Conservation (phyloP, 2,888 invertebrate species). For the Cremastinae sp. region DNA sequence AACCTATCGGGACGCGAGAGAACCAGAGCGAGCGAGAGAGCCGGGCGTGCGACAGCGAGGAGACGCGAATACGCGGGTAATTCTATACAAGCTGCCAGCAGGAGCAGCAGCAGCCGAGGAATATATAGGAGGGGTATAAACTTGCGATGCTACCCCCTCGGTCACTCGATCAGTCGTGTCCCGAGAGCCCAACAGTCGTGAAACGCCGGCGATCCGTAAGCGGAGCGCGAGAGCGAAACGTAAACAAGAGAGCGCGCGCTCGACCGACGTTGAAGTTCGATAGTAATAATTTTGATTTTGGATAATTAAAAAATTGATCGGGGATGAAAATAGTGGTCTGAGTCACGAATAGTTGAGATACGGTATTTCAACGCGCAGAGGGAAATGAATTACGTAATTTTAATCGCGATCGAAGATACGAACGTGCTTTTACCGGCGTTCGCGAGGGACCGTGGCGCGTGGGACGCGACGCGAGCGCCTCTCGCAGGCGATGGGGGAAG, state of each 20-base stretch:
- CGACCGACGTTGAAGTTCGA: too few species aligned
- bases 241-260: conserved; percentile 48
- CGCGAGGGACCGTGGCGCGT: conserved; percentile 10
- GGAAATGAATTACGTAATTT: neutral
- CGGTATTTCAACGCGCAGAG: too few species aligned
- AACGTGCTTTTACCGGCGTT: conserved; percentile 37
- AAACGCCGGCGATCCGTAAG: conserved; percentile 67
- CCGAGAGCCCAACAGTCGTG: conserved; percentile 74
- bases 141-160: conserved; percentile 79
- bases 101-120: conserved; percentile 67
- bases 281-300: too few species aligned
- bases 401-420: conserved; percentile 1
- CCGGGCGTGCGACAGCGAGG: conserved; percentile 35
- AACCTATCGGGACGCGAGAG: conserved; percentile 15
- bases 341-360: too few species aligned
- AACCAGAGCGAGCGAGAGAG: conserved; percentile 44
- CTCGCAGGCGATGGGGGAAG: conserved; percentile 27
- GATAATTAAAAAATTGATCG: neutral
- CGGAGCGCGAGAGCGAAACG: conserved; percentile 23
- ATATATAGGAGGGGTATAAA: conserved; percentile 75
- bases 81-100: conserved; percentile 76
- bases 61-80: conserved; percentile 72
- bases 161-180: conserved; percentile 80
- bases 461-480: neutral
- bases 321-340: neutral